Conservation (phyloP, 1,140 invertebrate genomes). For the Drosophila sturtevanti region DNA sequence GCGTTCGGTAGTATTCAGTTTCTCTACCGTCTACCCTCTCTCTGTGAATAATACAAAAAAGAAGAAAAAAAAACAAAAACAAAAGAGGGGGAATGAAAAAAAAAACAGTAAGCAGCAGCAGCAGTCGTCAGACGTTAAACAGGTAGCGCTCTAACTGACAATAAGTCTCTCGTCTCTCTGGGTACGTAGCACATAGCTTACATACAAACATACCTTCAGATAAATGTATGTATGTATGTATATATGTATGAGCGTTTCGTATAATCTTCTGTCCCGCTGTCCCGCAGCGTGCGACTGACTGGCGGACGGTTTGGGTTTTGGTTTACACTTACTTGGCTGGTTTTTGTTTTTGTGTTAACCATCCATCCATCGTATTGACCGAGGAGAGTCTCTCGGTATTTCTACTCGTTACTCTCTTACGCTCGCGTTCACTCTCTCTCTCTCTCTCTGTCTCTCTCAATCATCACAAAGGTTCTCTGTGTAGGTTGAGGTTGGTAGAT, state of each 20-base stretch:
- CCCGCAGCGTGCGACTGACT: slow-evolving; percentile 74
- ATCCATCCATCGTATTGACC: slow-evolving; percentile 1
- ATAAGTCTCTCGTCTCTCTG: slow-evolving; percentile 54
- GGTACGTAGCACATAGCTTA: background rate
- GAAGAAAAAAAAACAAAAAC: background rate
- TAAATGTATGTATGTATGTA: background rate
- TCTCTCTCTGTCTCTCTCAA: slow-evolving; percentile 38
- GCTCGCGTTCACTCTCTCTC: slow-evolving; percentile 26
- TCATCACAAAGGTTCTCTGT: slow-evolving; percentile 1
- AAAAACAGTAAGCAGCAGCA: slow-evolving; percentile 41
- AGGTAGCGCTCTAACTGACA: slow-evolving; percentile 81
- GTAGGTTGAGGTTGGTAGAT: slow-evolving; percentile 46
- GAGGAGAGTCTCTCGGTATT: background rate
- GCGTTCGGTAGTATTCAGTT: slow-evolving; percentile 42
- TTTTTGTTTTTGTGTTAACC: slow-evolving; percentile 41
- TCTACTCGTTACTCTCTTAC: slow-evolving; percentile 6
- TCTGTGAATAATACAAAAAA: background rate
- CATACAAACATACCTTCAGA: background rate
- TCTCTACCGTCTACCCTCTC: slow-evolving; percentile 33
- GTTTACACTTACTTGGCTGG: slow-evolving; percentile 52
- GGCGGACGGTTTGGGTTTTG: slow-evolving; percentile 61
- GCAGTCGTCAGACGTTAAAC: slow-evolving; percentile 72
- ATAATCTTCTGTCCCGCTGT: slow-evolving; percentile 45
- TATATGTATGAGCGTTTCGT: slow-evolving; percentile 70
- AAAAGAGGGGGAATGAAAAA: slow-evolving; percentile 3